Base-by-base conservation (phyloP, 2,113 vertebrate genomes). In the Salvator merianae region DNA sequence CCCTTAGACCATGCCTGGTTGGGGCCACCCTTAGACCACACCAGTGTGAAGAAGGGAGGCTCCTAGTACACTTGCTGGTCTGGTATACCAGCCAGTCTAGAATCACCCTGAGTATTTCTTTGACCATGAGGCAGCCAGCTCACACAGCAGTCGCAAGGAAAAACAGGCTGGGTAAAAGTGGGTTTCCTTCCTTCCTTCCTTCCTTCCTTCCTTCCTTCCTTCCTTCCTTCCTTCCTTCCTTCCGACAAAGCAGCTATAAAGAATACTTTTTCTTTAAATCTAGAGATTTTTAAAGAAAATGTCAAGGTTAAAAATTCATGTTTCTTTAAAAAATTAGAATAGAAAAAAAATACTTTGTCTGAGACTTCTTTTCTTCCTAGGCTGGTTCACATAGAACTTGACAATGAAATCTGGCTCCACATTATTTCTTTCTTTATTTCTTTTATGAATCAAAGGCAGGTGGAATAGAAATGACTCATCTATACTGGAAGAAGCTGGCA, bases 391-490 rank as follows among this genome's bases (percentile, higher is more conserved):
- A 36, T 65, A 38, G 81, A 87, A 43, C 63, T 70, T 26, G 40
- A 72, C 53, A 79, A 78, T 82, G 74, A 86, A 62, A 55, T 66
- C 76, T 88, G 40, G 65, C 38, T 84, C 76, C 73, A 8, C 59
- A 84, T 62, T 50, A 9, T 69, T 59, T 20, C 55, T 59, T 59
- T 59, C 55, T 59, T 59, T n/a, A n/a, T n/a, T 90, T 88, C 84
- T 79, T 90, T 84, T 74, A 83, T 87, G 84, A 87, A 89, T 74
- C 34, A 66, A 82, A 78, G 38, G 36, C 88, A 85, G 86, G 77
- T 89, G 82, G 88, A 85, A 93, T 87, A 70, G 55, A 32, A 50
- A 87, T 87, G 69, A 83, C 80, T 88, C 79, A 78, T 62, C 59
- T 70, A 30, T 47, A 65, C 20, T 91, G 72, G 80, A 87, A 88